phyloP scores from a whole-genome alignment of 2,113 vertebrate species.

The Sinocyclocheilus anshuiensis region DNA sequence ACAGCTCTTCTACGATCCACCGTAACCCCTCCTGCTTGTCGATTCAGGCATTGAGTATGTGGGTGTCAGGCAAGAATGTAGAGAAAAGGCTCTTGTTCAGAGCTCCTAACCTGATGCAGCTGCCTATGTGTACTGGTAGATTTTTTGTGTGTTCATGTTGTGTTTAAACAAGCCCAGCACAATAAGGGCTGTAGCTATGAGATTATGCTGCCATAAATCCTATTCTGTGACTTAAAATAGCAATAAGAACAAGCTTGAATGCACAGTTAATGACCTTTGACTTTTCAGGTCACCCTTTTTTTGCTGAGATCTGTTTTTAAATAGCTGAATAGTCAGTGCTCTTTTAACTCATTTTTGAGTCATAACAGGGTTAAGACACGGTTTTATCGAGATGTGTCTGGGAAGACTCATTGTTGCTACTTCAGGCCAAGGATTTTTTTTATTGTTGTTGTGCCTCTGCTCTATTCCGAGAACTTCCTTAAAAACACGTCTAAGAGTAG shows the following conservation, averaged over 20 bases:
- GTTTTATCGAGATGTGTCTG: conserved; percentile 19
- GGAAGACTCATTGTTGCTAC: conserved; percentile 28
- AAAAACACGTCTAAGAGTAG: conserved; percentile 9
- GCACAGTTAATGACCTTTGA: conserved; percentile 16
- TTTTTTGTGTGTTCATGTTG: conserved; percentile 1
- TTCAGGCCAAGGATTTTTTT: not conserved
- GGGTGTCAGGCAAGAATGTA: conserved; percentile 47
- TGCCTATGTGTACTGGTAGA: not conserved
- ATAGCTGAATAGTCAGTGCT: not conserved
- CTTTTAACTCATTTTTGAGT: conserved; percentile 25
- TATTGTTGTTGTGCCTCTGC: not conserved
- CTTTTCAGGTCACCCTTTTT: not conserved
- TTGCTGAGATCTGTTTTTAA: not conserved
- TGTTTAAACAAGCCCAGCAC: conserved; percentile 19
- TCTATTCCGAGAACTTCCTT: conserved; percentile 32
- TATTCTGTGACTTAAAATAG: not conserved
- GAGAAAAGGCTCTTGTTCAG: conserved; percentile 42
- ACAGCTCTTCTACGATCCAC: conserved; percentile 16
- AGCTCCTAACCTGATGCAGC: conserved; percentile 14
- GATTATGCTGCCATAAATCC: not conserved
- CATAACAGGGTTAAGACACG: conserved; percentile 5
- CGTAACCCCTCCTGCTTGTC: conserved; percentile 43
- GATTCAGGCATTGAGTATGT: conserved; percentile 48
- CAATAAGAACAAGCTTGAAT: not conserved
- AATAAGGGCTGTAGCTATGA: not conserved